These are phyloP conservation scores for Ptychochromis oligacanthus DNA, from an alignment of 2,113 vertebrate genomes.

Conservation along the genomic window DNA sequence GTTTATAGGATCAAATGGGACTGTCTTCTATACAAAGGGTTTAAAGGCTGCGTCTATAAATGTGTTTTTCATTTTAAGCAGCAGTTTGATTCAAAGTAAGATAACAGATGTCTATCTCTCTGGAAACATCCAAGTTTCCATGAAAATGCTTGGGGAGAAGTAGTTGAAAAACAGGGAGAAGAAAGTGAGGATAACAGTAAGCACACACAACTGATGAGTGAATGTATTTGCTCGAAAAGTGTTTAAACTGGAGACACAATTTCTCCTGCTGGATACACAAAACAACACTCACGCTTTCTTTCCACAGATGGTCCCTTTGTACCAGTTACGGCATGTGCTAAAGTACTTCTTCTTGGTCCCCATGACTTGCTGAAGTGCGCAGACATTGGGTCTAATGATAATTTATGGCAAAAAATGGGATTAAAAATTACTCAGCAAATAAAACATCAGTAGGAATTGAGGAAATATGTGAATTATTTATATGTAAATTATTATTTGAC, in stretches of 20 bases:
- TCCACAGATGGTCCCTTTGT: conserved; percentile 93
- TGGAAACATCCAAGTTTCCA: conserved; percentile 57
- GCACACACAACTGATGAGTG: background rate
- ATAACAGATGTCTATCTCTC: conserved; percentile 67
- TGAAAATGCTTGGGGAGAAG: background rate
- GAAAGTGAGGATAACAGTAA: background rate
- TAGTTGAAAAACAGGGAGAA: background rate
- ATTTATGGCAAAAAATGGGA: background rate
- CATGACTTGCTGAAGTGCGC: conserved; percentile 94
- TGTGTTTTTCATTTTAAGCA: conserved; percentile 56
- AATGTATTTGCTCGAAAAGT: background rate
- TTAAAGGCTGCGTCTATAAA: conserved; percentile 24
- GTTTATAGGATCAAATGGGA: conserved; percentile 32
- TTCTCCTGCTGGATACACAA: conserved; percentile 24
- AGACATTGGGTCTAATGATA: conserved; percentile 89
- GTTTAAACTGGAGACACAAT: background rate
- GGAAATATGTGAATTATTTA: background rate
- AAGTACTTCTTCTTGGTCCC: conserved; percentile 98
- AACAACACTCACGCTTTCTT: conserved; percentile 93
- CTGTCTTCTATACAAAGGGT: conserved; percentile 17
- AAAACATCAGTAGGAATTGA: background rate
- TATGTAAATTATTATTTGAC: background rate
- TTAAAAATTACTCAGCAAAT: background rate
- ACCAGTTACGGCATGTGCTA: conserved; percentile 97
- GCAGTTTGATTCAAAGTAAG: conserved; percentile 28